A percentile compares a stretch with the other conserved stretches of the same genome.
Evolutionary conservation across 2,113 vertebrate species (phyloP).

Genomic region (Cricetomys ansorgei): DNA sequence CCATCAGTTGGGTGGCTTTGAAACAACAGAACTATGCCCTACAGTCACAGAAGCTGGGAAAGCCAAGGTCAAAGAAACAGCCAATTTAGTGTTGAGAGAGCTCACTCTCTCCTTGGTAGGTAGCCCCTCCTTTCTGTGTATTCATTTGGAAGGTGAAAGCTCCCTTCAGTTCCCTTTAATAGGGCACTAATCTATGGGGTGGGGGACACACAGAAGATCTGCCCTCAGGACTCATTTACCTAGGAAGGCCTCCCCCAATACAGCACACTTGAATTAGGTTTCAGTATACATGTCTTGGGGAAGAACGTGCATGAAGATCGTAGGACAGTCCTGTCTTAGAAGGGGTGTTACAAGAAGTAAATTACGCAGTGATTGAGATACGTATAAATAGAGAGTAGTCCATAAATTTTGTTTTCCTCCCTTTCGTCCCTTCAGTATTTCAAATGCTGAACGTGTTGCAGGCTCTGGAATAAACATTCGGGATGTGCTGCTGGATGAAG

Average conservation of each 20-base stretch:
- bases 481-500: slow-evolving; percentile 46
- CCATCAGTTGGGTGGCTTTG: not conserved
- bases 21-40: not conserved
- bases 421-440: slow-evolving; percentile 43
- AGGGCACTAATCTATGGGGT: not conserved
- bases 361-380: slow-evolving; percentile 1
- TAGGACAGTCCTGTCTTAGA: not conserved
- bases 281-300: not conserved
- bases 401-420: slow-evolving; percentile 47
- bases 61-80: not conserved
- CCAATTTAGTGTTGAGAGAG: not conserved
- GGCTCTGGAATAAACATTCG: slow-evolving; percentile 40
- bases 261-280: not conserved
- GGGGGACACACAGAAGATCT: not conserved
- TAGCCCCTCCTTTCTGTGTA: not conserved
- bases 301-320: not conserved
- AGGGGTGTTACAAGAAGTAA: slow-evolving; percentile 6
- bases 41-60: not conserved
- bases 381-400: not conserved
- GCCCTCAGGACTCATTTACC: not conserved
- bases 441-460: slow-evolving; percentile 30
- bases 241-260: not conserved
- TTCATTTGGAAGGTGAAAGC: not conserved
- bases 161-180: too few species aligned
- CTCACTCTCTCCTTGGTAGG: not conserved